Evolutionary conservation across 1,140 invertebrate genomes (phyloP), one percentile per base, ranked within the genome.

Genomic region (Heliconius melpomene): DNA sequence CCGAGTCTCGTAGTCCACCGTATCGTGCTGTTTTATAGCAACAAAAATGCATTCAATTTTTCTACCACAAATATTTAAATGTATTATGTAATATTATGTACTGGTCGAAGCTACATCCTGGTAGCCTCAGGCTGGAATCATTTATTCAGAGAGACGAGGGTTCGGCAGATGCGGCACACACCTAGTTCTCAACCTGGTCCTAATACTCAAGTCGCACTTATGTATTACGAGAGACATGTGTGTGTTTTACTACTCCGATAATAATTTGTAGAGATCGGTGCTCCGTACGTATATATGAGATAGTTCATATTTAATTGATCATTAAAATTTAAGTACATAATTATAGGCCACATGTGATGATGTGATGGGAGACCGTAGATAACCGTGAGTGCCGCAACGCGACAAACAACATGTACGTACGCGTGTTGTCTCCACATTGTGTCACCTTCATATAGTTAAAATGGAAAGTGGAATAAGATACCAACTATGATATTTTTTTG

Each of bases 261-360:
- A 23, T 29, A 13, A 29, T 29, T 26, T 29, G 26, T 29, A 2
- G n/a, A 23, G 9, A 16, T 29, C 29, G 23, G 60, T 66, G n/a
- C n/a, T 60, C n/a, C n/a, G 23, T 66, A 16, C 26, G 13, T 16
- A 13, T 29, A 32, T 26, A 26, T 66, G 8, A 66, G 26, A 66
- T 66, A 29, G 9, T 66, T 66, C 29, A 66, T 66, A 29, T 66
- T 29, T 66, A 66, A 66, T 66, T 66, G 60, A 26, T 29, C 18
- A 66, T 66, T 66, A 66, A 66, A n/a, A 60, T 60, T 60, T 60
- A 29, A 66, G 26, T 26, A 66, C 60, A 16, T 66, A 66, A 29
- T 26, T 26, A 7, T 6, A 29, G 26, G 60, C 60, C 60, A 29
- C 60, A 66, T 66, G 60, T 66, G n/a, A n/a, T n/a, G n/a, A n/a